These are phyloP conservation scores for Salpingus planirostris DNA, from an alignment of 2,888 invertebrate genomes.

Conservation along the genomic window DNA sequence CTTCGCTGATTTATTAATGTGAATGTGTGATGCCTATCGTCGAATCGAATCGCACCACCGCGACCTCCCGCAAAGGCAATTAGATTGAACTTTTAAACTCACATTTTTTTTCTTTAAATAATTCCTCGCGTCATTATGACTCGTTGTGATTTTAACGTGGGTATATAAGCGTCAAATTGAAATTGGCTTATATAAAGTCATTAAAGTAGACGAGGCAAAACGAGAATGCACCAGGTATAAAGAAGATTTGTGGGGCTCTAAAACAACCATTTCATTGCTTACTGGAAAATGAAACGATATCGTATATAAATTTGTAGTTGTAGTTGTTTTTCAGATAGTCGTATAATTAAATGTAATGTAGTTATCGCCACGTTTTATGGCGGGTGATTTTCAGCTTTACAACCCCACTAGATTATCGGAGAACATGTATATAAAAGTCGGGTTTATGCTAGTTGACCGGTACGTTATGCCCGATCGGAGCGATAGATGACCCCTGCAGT, in stretches of 20 bases:
- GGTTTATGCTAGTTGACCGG: conserved; percentile 1
- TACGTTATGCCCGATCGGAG: too few relatives aligned
- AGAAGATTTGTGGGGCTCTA: conserved; percentile 13
- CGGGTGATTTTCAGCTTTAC: conserved; percentile 11
- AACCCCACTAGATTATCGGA: conserved; percentile 11
- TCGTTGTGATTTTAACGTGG: too few relatives aligned
- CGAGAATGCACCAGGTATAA: conserved; percentile 12
- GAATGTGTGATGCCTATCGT: too few relatives aligned
- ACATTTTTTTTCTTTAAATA: too few relatives aligned
- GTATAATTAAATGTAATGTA: conserved; percentile 17
- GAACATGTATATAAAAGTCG: conserved; percentile 9
- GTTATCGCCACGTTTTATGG: conserved; percentile 15
- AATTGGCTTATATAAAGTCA: conserved; percentile 13
- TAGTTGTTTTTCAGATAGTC: conserved; percentile 6
- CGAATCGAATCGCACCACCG: too few relatives aligned
- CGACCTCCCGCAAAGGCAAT: too few relatives aligned
- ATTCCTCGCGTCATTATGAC: too few relatives aligned
- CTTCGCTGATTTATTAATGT: too few relatives aligned
- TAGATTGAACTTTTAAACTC: too few relatives aligned
- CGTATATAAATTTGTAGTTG: conserved; percentile 13
- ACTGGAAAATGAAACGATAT: conserved; percentile 11
- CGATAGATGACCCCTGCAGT: too few relatives aligned
- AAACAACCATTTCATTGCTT: conserved; percentile 14
- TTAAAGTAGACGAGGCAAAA: conserved; percentile 8
- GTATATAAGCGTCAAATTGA: conserved; percentile 5